These are phyloP conservation scores for Alcedo quadribrachys DNA, from an alignment of 2,797 vertebrate genomes.

Conservation along the genomic window DNA sequence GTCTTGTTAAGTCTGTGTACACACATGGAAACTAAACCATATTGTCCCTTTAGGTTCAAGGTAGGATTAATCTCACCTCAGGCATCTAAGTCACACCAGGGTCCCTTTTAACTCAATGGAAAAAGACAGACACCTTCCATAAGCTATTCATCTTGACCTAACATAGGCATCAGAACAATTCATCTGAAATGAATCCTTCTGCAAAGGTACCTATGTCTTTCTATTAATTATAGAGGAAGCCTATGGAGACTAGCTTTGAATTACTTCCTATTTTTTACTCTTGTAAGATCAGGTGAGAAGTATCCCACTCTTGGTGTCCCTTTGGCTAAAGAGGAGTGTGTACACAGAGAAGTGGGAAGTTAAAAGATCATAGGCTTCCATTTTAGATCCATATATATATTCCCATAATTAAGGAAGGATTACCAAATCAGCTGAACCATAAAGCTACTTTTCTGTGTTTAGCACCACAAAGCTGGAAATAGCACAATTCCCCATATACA, in stretches of 20 bases:
- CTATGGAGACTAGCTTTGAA: neutral
- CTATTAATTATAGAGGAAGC: constrained; percentile 50
- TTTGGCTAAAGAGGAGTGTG: neutral
- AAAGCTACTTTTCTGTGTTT: constrained; percentile 21
- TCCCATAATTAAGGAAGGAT: constrained; percentile 14
- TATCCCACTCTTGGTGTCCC: neutral
- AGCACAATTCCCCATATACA: neutral
- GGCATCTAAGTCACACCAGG: constrained; percentile 44
- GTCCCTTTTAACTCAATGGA: constrained; percentile 16
- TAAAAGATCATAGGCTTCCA: neutral
- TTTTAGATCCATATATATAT: neutral
- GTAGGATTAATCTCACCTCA: constrained; percentile 37
- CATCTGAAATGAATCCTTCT: constrained; percentile 36
- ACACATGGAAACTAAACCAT: neutral
- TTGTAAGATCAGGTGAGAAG: neutral
- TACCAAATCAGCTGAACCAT: neutral
- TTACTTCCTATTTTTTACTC: neutral
- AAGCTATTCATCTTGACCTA: neutral
- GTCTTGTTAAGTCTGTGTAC: neutral
- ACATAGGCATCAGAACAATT: constrained; percentile 25
- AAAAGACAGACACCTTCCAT: constrained; percentile 20
- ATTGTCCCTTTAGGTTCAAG: neutral
- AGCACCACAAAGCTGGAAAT: neutral
- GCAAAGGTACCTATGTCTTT: neutral
- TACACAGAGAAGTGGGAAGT: neutral